phyloP scores from a whole-genome alignment of 2,888 invertebrate species.

The Drosophila formosana region DNA sequence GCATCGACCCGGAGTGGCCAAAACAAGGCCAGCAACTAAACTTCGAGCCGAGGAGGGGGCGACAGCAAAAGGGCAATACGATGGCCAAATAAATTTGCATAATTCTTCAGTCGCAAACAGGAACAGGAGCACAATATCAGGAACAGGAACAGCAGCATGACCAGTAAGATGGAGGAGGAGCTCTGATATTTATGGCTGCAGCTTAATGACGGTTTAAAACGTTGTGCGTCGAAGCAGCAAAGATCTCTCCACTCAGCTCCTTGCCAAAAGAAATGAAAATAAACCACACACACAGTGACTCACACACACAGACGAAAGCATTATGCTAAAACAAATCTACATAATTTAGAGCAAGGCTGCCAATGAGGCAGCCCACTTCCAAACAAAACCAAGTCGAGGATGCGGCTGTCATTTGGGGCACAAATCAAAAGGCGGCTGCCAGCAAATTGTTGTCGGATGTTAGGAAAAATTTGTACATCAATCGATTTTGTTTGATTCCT shows the following conservation, averaged over 20 bases:
- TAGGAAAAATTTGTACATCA: slow-evolving; percentile 78
- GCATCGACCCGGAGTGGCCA: slow-evolving; percentile 34
- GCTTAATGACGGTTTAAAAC: slow-evolving; percentile 79
- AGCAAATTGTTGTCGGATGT: slow-evolving; percentile 76
- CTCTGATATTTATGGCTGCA: slow-evolving; percentile 73
- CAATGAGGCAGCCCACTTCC: slow-evolving; percentile 43
- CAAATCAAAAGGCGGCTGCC: slow-evolving; percentile 66
- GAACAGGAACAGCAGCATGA: neutral
- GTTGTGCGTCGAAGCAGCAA: slow-evolving; percentile 51
- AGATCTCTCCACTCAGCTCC: slow-evolving; percentile 27
- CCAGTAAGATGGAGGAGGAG: slow-evolving; percentile 17
- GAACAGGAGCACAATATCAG: slow-evolving; percentile 13
- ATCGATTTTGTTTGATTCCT: slow-evolving; percentile 78
- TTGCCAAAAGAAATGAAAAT: slow-evolving; percentile 27
- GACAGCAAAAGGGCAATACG: slow-evolving; percentile 67
- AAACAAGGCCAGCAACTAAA: slow-evolving; percentile 14
- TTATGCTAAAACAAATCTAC: slow-evolving; percentile 80
- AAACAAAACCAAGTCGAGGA: slow-evolving; percentile 5
- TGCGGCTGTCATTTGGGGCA: slow-evolving; percentile 60
- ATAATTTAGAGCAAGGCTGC: slow-evolving; percentile 73
- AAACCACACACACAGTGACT: slow-evolving; percentile 25
- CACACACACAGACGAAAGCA: slow-evolving; percentile 44
- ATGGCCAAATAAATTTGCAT: slow-evolving; percentile 75
- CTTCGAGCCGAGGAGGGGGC: slow-evolving; percentile 12
- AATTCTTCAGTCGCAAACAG: slow-evolving; percentile 61